phyloP scores from a whole-genome alignment of 2,888 invertebrate genomes.

The Branchinecta sandiegonensis region DNA sequence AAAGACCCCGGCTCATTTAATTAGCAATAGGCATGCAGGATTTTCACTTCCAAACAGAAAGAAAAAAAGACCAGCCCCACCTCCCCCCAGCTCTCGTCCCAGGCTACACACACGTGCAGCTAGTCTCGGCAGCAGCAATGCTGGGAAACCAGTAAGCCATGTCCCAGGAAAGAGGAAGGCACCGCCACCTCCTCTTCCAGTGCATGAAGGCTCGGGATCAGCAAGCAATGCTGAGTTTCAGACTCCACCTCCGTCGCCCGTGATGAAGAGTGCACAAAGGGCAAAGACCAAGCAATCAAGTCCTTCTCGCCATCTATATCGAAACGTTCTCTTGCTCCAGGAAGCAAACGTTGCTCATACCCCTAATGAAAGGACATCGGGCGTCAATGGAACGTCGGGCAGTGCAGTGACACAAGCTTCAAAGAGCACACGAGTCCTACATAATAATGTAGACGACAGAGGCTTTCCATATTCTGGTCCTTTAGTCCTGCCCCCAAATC shows the following conservation, averaged over 20 bases:
- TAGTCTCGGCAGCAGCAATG: neutral
- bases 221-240: neutral
- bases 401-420: neutral
- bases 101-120: neutral
- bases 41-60: neutral
- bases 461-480: neutral
- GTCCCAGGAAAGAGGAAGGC: neutral
- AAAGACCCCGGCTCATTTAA: neutral
- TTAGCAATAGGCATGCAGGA: neutral
- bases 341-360: too few species aligned
- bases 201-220: neutral
- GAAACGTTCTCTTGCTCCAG: neutral
- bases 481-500: neutral
- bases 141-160: neutral
- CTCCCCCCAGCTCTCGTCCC: neutral
- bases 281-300: neutral
- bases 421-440: neutral
- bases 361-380: neutral
- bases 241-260: conserved; percentile 5
- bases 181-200: neutral
- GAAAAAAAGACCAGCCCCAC: neutral
- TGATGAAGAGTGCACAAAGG: too few species aligned
- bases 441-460: neutral
- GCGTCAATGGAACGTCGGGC: neutral
- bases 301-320: neutral